A percentile compares a stretch with the other conserved stretches of the same genome.
phyloP scores from a whole-genome alignment of 2,888 invertebrate genomes.

The Volucella bombylans region DNA sequence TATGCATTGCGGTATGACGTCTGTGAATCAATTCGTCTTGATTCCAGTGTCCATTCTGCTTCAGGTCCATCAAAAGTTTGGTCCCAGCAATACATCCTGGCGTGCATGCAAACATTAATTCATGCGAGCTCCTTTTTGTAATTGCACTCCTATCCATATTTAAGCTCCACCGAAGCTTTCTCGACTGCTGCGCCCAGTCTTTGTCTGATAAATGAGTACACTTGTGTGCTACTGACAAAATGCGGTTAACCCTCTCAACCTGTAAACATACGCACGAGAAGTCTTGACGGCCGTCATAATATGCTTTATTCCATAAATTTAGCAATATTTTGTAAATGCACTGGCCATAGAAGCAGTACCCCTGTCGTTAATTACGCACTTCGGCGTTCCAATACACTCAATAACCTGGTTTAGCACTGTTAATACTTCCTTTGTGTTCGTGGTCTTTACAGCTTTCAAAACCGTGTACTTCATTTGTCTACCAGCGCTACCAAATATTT shows the following conservation, averaged over 20 bases:
- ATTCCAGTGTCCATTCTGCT: too few relatives aligned
- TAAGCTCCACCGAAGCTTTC: too few relatives aligned
- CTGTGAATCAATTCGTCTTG: too few relatives aligned
- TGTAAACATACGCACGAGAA: conserved; percentile 1
- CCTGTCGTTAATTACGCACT: conserved; percentile 11
- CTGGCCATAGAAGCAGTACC: conserved; percentile 27
- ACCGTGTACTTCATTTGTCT: conserved; percentile 36
- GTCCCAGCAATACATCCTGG: too few relatives aligned
- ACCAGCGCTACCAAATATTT: conserved; percentile 22
- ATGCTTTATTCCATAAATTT: conserved; percentile 2
- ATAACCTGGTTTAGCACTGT: conserved; percentile 23
- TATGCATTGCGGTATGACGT: too few relatives aligned
- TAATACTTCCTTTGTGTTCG: too few relatives aligned
- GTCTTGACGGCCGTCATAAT: conserved; percentile 14
- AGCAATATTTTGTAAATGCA: conserved; percentile 16
- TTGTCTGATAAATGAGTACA: not conserved
- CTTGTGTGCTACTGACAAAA: conserved; percentile 1
- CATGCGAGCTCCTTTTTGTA: too few relatives aligned
- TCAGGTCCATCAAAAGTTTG: too few relatives aligned
- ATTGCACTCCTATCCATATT: too few relatives aligned
- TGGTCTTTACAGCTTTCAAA: not conserved
- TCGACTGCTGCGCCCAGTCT: too few relatives aligned
- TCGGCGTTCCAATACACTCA: conserved; percentile 31
- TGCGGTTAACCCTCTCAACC: conserved; percentile 14
- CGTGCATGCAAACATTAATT: too few relatives aligned